phyloP scores from a whole-genome alignment of 2,113 vertebrate species.

The Alosa alosa region DNA sequence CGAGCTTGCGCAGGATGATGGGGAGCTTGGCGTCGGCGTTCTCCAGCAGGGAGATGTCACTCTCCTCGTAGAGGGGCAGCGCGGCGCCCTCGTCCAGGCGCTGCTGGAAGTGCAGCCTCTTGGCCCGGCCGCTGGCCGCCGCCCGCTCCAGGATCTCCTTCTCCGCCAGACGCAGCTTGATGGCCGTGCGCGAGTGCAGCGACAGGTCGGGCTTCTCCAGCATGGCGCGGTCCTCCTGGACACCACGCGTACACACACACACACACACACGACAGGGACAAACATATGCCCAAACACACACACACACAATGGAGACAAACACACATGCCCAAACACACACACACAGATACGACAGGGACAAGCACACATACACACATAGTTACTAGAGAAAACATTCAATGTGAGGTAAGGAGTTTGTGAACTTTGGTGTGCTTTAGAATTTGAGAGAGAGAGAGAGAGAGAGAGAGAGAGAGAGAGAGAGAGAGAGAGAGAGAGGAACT shows the following conservation, averaged over 20 bases:
- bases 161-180: conserved; percentile 89
- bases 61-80: conserved; percentile 83
- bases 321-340: too few species aligned
- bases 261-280: not conserved
- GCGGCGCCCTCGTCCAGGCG: conserved; percentile 75
- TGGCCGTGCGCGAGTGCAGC: conserved; percentile 75
- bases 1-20: conserved; percentile 81
- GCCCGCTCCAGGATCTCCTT: conserved; percentile 92
- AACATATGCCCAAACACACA: conserved; percentile 53
- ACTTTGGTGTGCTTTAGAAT: too few species aligned
- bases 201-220: conserved; percentile 80
- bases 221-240: conserved; percentile 82
- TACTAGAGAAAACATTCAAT: too few species aligned
- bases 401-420: too few species aligned
- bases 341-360: not conserved
- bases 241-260: not conserved
- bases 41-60: conserved; percentile 83
- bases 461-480: too few species aligned
- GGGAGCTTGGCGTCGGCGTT: conserved; percentile 84
- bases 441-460: too few species aligned
- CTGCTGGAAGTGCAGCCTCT: conserved; percentile 76
- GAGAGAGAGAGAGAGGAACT: too few species aligned
- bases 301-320: too few species aligned
- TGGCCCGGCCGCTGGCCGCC: conserved; percentile 74
- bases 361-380: not conserved